Conservation (phyloP, 2,113 vertebrate species). For the Regulus satrapa region DNA sequence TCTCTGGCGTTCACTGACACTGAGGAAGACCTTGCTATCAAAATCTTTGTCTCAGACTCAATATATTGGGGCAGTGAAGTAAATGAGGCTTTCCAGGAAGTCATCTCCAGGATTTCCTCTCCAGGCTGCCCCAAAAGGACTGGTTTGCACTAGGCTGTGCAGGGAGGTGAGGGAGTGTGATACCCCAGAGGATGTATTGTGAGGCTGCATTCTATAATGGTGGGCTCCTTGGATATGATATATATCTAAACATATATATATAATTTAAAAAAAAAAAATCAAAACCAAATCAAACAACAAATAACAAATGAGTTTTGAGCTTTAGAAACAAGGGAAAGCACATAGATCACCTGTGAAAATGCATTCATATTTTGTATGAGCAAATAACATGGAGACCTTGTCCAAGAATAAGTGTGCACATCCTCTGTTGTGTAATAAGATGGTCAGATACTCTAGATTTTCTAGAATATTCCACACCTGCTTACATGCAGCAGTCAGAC, state of each 20-base stretch:
- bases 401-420: background rate
- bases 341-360: background rate
- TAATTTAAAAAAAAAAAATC: background rate
- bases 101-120: background rate
- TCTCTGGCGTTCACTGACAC: background rate
- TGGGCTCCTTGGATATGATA: background rate
- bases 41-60: background rate
- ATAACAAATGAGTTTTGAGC: background rate
- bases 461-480: background rate
- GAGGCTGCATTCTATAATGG: background rate
- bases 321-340: background rate
- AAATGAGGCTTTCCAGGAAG: background rate
- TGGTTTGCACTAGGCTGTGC: background rate
- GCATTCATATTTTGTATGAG: background rate
- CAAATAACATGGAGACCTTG: background rate
- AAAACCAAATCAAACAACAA: no score
- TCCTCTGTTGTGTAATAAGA: background rate
- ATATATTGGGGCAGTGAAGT: background rate
- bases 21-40: background rate
- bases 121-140: background rate
- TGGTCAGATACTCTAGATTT: background rate
- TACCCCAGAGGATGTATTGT: no score
- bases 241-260: background rate
- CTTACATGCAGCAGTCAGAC: background rate
- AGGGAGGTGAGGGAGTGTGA: background rate